Base-by-base conservation (phyloP, 2,888 invertebrate species). In the Andrena dorsata region DNA sequence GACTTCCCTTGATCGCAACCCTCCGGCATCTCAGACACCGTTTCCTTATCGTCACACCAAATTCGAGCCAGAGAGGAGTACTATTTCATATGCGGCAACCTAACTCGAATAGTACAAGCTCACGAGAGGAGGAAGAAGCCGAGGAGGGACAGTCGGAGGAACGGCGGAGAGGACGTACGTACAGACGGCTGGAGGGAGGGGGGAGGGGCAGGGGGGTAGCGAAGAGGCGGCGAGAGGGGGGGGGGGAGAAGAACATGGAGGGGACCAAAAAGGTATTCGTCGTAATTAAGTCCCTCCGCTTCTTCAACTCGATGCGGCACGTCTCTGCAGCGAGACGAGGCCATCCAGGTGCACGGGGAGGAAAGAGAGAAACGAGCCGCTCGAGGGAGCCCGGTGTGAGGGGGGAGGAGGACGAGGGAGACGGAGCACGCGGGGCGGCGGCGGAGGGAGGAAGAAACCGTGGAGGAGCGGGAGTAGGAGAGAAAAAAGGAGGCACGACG, bases 241-340 rank as follows among this genome's bases (percentile, higher is more conserved):
- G 70, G 61, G 63, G 56, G 61, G 72, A 72, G 30, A 64, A 28
- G 61, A 64, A 41, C 13, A 58, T 58, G 71, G 65, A 35, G 79
- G 80, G 81, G 76, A 61, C 80, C 78, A 77, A 80, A 86, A 82
- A 88, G 85, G 86, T 90, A 91, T 92, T 92, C 88, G 86, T 87
- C 91, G 91, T 93, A 93, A 93, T 93, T 93, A 93, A 93, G 93
- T 93, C 91, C 90, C 91, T 87, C 89, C 89, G 90, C 90, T 90
- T 90, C 89, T 90, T 89, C 88, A 89, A 88, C 88, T 88, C 84
- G 86, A 85, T 87, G 85, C 87, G 85, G 84, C 86, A 83, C 75
- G 76, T 68, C 75, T 66, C 65, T 64, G 70, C 84, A 60, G 66
- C 53, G 56, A 51, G 70, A 82, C 65, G 70, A 76, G 66, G 64